Base-by-base conservation (phyloP, 2,113 vertebrate species). In the Cyanistes caeruleus region DNA sequence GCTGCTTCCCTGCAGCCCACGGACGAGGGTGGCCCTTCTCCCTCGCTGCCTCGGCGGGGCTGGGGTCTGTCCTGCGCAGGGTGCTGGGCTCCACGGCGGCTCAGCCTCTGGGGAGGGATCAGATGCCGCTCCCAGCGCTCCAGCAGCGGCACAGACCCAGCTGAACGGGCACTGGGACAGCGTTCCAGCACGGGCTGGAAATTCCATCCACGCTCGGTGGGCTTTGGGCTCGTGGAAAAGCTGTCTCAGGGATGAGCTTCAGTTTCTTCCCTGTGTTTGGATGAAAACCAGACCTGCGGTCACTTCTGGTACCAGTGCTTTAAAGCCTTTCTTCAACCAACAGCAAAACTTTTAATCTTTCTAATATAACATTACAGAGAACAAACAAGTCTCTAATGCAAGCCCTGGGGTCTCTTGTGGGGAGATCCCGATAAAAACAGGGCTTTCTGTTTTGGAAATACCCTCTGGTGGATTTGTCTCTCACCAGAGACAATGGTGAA, bases 371-470 rank as follows among this genome's bases (percentile, higher is more conserved):
- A 43, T 93, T 93, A 72, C 85, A 88, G 92, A 95, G 90, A 92
- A 96, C 95, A 97, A 97, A 93, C 90, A 93, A 93, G 88, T 23
- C 83, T 95, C 93, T 94, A 96, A 88, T 93, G 87, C 60, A 70
- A 84, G 90, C 92, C 89, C 68, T 46, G 44, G 86, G 69, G 93
- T 94, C 81, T 91, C 91, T 93, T 95, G 75, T 84, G 92, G 92
- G 88, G 95, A 92, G 64, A 97, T 92, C 90, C 90, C 0, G 90
- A 95, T 97, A 97, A 95, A 97, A 97, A 84, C 87, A 90, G 3
- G 3, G 85, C 68, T 93, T 93, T 93, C 90, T 96, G 96, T 97
- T 97, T 97, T 96, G 95, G 95, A 97, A 97, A 96, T 97, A 94
- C 92, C 95, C 96, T 96, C 87, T 96, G 90, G 96, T 96, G 73